Conservation (phyloP, 2,113 vertebrate species). For the Phyllostomus discolor region DNA sequence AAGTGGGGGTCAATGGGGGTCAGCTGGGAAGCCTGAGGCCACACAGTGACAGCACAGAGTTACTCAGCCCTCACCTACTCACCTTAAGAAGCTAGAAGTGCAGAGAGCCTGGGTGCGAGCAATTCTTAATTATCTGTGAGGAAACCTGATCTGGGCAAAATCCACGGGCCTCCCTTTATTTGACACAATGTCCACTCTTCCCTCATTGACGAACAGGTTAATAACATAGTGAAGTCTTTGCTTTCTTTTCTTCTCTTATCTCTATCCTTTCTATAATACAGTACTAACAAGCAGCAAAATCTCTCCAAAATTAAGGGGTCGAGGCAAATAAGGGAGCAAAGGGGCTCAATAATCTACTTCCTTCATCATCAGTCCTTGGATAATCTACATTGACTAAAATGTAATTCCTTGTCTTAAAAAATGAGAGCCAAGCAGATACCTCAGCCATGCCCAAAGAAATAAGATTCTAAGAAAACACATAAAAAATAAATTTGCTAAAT, state of each 20-base stretch:
- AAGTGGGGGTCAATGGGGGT: background rate
- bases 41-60: background rate
- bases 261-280: background rate
- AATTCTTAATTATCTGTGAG: background rate
- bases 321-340: background rate
- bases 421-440: background rate
- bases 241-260: background rate
- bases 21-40: background rate
- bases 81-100: background rate
- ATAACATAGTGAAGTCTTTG: background rate
- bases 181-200: background rate
- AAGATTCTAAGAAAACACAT: slow-evolving; percentile 15
- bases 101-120: background rate
- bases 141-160: background rate
- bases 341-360: background rate
- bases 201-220: background rate
- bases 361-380: background rate
- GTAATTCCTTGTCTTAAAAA: background rate
- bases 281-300: background rate
- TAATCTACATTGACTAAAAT: background rate
- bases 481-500: slow-evolving; percentile 14
- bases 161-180: background rate
- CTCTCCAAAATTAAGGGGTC: slow-evolving; percentile 5
- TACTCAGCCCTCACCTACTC: background rate
- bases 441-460: background rate